A percentile compares a stretch with the other conserved stretches of the same genome.
Evolutionary conservation across 2,113 vertebrate species (phyloP).

Genomic region (Dolichotis patagonum): DNA sequence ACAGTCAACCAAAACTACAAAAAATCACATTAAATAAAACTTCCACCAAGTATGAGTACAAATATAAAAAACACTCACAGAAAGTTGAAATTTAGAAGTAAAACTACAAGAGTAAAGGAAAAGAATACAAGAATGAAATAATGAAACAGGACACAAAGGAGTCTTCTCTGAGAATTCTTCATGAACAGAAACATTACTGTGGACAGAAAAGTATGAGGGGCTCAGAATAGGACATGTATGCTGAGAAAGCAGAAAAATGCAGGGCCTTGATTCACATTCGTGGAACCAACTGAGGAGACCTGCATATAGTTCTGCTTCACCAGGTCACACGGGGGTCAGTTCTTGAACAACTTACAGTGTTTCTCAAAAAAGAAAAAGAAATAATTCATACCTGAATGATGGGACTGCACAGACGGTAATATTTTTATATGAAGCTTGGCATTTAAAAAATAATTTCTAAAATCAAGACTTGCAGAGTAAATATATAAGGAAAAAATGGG

Average conservation of each 20-base stretch:
- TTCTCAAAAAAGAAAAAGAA: slow-evolving; percentile 17
- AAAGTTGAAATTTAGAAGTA: slow-evolving; percentile 40
- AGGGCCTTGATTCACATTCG: neutral
- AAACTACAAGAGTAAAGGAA: neutral
- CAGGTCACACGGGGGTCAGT: neutral
- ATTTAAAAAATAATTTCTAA: neutral
- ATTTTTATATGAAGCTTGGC: neutral
- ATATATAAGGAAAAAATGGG: neutral
- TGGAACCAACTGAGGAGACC: neutral
- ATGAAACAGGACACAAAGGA: neutral
- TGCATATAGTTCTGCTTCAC: neutral
- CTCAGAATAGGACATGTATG: neutral
- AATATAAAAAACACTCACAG: slow-evolving; percentile 39
- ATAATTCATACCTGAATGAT: neutral
- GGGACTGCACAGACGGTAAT: neutral
- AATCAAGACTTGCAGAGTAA: neutral
- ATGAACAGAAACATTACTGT: neutral
- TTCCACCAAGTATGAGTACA: neutral
- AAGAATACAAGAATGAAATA: neutral
- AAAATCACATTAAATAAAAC: slow-evolving; percentile 26
- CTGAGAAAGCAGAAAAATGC: neutral
- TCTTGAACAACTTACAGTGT: neutral
- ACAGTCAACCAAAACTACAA: neutral
- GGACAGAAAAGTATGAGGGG: neutral
- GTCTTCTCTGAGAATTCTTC: neutral